A percentile compares a stretch with the other conserved stretches of the same genome.
phyloP scores from a whole-genome alignment of 2,888 invertebrate genomes.

The Helleia helle region DNA sequence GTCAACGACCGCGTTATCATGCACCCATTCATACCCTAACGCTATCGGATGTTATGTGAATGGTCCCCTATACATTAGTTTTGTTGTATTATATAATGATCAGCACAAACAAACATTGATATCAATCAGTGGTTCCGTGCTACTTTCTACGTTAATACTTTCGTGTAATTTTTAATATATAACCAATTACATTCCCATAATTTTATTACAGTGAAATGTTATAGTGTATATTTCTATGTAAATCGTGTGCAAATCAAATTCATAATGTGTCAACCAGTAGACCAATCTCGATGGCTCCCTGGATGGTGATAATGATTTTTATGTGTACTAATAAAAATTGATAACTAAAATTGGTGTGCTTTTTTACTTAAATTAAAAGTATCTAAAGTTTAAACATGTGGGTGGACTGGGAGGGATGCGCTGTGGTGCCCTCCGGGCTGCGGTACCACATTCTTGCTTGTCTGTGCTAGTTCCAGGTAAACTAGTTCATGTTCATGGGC shows the following conservation, averaged over 20 bases:
- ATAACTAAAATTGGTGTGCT: too few species aligned
- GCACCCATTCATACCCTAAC: conserved; percentile 28
- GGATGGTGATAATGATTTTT: too few species aligned
- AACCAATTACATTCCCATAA: not conserved
- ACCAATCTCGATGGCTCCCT: too few species aligned
- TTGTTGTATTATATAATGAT: conserved; percentile 12
- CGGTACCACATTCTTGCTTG: too few species aligned
- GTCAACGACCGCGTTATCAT: conserved; percentile 50
- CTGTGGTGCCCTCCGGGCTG: too few species aligned
- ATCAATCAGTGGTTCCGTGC: conserved; percentile 3
- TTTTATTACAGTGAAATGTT: not conserved
- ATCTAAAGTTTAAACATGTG: too few species aligned
- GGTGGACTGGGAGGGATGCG: too few species aligned
- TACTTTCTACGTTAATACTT: conserved; percentile 4
- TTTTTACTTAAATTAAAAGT: too few species aligned
- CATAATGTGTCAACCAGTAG: not conserved
- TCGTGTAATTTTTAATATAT: not conserved
- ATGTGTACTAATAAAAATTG: too few species aligned
- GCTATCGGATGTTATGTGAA: conserved; percentile 39
- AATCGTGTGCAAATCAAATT: not conserved
- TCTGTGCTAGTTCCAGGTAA: too few species aligned
- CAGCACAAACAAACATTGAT: conserved; percentile 2
- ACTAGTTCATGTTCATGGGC: too few species aligned
- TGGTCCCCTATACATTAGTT: conserved; percentile 29
- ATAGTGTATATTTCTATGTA: not conserved